Conservation (phyloP, 2,797 vertebrate species). For the Sparus aurata region DNA sequence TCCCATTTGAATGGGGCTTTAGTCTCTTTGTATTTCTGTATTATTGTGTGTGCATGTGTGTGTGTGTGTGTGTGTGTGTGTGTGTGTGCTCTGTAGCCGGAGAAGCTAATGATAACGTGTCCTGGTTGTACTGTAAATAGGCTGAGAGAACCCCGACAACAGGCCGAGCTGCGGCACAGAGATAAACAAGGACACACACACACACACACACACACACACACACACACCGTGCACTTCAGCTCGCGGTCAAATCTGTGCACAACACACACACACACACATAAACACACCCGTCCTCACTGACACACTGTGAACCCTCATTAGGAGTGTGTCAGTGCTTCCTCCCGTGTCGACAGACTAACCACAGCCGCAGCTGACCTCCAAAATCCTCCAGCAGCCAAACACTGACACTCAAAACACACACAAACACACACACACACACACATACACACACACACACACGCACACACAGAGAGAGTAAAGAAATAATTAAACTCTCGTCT, state of each 20-base stretch:
- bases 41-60: constrained; percentile 11
- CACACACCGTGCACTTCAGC: background rate
- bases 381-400: constrained; percentile 30
- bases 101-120: constrained; percentile 59
- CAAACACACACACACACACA: too few species aligned
- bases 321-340: constrained; percentile 32
- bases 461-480: background rate
- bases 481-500: background rate
- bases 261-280: background rate
- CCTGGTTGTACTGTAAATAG: constrained; percentile 57
- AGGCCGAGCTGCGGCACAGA: constrained; percentile 41
- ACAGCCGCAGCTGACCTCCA: constrained; percentile 50
- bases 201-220: constrained; percentile 20
- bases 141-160: constrained; percentile 57
- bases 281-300: background rate
- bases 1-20: constrained; percentile 41
- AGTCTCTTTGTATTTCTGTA: background rate
- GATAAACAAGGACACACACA: constrained; percentile 52
- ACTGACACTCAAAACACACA: background rate
- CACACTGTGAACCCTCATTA: constrained; percentile 34
- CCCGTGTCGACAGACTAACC: constrained; percentile 35
- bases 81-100: constrained; percentile 23
- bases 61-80: constrained; percentile 12
- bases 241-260: background rate
- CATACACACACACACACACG: too few species aligned